Conservation (phyloP, 1,140 invertebrate genomes). For the Brachionus sp. region DNA sequence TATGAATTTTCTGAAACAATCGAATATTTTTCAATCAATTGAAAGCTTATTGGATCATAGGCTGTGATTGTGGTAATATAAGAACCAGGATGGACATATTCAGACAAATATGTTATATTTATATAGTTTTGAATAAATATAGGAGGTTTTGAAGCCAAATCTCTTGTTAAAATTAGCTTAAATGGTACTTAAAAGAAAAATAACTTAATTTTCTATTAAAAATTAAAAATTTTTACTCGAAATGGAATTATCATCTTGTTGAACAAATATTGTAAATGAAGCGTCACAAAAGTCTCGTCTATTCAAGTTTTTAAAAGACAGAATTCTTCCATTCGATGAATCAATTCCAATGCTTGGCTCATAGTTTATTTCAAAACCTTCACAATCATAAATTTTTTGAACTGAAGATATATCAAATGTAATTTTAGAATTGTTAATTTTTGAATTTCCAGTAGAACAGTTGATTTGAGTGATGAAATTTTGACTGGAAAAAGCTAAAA, state of each 20-base stretch:
- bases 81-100: constrained; percentile 18
- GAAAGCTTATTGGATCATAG: neutral
- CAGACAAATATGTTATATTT: constrained; percentile 23
- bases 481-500: neutral
- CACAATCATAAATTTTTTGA: neutral
- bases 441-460: neutral
- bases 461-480: neutral
- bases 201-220: neutral
- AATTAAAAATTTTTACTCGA: neutral
- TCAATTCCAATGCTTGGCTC: constrained; percentile 25
- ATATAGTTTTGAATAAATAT: neutral
- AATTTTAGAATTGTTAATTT: neutral
- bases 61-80: constrained; percentile 11
- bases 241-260: neutral
- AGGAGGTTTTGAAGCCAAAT: neutral
- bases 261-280: neutral
- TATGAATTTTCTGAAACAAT: neutral
- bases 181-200: constrained; percentile 19
- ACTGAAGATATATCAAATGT: constrained; percentile 16
- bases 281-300: constrained; percentile 38
- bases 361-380: constrained; percentile 28
- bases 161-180: neutral
- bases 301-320: neutral
- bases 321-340: neutral
- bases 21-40: constrained; percentile 33